Percentiles rank a stretch among this genome's conserved stretches.
These are phyloP conservation scores for Astyanax mexicanus DNA, from an alignment of 2,797 vertebrate species.

Conservation along the genomic window DNA sequence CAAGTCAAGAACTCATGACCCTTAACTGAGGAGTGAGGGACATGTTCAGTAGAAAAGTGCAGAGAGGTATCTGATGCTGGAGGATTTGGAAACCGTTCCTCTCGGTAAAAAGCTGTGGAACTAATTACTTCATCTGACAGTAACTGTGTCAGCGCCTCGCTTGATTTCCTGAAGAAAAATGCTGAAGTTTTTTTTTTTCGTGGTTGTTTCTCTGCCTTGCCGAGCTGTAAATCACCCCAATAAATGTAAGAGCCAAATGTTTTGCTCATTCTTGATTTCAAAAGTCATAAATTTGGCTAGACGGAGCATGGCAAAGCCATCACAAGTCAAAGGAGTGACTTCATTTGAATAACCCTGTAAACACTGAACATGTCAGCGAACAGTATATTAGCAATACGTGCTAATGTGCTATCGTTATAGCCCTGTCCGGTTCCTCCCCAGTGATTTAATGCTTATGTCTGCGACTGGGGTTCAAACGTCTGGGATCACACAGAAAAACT, in stretches of 20 bases:
- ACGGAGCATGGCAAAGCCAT: neutral
- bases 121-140: neutral
- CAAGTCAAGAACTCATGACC: no score
- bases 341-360: neutral
- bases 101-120: constrained; percentile 2
- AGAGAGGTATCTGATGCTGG: neutral
- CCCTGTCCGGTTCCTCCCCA: no score
- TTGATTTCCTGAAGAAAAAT: neutral
- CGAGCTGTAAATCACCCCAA: neutral
- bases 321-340: neutral
- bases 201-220: neutral
- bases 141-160: no score
- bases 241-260: neutral
- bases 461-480: no score
- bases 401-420: neutral
- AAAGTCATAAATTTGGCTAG: neutral
- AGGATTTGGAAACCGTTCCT: neutral
- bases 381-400: neutral
- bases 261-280: neutral
- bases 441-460: no score
- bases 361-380: neutral
- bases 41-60: neutral
- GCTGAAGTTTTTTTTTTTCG: neutral
- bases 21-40: neutral
- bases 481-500: no score